phyloP scores from a whole-genome alignment of 2,113 vertebrate species.

The Bubo blakistoni region DNA sequence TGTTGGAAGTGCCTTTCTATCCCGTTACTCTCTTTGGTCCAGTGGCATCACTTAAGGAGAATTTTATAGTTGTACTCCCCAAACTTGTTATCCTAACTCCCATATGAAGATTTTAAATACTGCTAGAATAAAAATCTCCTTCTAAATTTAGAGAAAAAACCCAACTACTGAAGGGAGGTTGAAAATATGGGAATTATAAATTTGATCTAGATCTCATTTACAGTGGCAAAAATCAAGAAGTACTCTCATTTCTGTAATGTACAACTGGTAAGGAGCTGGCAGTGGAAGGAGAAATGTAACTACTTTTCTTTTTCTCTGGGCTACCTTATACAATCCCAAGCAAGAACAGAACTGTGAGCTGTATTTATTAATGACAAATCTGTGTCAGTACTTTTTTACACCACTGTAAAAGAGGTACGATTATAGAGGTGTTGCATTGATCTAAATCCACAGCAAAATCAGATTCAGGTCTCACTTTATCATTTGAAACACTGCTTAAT shows the following conservation, averaged over 20 bases:
- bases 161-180: not conserved
- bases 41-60: not conserved
- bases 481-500: not conserved
- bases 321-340: not conserved
- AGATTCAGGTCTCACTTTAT: not conserved
- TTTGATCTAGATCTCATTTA: not conserved
- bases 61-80: not conserved
- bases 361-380: conserved; percentile 13
- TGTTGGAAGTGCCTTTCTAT: not conserved
- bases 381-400: not conserved
- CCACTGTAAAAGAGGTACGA: not conserved
- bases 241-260: not conserved
- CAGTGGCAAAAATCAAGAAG: not conserved
- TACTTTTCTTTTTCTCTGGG: not conserved
- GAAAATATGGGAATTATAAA: not conserved
- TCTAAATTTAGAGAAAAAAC: not conserved
- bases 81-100: not conserved
- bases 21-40: not conserved
- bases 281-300: not conserved
- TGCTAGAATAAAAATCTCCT: not conserved
- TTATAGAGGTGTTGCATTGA: not conserved
- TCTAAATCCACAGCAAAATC: not conserved
- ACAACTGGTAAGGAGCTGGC: not conserved
- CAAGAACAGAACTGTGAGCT: not conserved
- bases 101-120: not conserved